Conservation (phyloP, 2,113 vertebrate species). For the Takifugu flavidus region DNA sequence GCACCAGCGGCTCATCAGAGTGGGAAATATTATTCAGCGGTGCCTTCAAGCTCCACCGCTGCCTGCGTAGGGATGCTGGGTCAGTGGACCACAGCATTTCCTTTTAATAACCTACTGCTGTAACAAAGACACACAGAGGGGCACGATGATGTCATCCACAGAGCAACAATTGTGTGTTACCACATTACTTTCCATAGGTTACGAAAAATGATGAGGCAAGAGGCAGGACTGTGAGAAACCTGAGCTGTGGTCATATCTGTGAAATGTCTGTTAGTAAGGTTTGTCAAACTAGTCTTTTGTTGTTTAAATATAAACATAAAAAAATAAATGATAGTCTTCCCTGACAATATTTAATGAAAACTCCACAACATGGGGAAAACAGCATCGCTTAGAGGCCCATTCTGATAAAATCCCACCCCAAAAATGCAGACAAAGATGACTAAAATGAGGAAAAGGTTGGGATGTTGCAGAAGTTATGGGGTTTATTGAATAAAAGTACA, state of each 20-base stretch:
- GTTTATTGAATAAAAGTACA: too few species aligned
- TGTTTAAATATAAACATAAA: too few species aligned
- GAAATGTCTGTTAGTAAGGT: too few species aligned
- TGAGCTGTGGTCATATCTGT: background rate
- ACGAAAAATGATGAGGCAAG: slow-evolving; percentile 6
- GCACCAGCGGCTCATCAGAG: slow-evolving; percentile 26
- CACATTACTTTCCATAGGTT: slow-evolving; percentile 26
- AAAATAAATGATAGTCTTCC: too few species aligned
- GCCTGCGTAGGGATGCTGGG: slow-evolving; percentile 4
- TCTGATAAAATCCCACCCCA: too few species aligned
- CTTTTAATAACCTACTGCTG: slow-evolving; percentile 4
- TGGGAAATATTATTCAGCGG: slow-evolving; percentile 46
- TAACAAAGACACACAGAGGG: slow-evolving; percentile 22
- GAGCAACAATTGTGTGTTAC: slow-evolving; percentile 24
- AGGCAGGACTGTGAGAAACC: slow-evolving; percentile 38
- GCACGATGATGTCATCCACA: slow-evolving; percentile 10
- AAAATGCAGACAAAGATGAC: too few species aligned
- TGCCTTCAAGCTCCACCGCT: slow-evolving; percentile 15
- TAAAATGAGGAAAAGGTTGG: too few species aligned
- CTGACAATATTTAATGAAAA: too few species aligned
- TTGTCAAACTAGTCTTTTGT: too few species aligned
- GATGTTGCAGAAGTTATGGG: too few species aligned
- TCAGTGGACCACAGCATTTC: background rate
- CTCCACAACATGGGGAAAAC: too few species aligned
- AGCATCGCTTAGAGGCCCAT: too few species aligned